These are phyloP conservation scores for Boloria selene DNA, from an alignment of 2,888 invertebrate genomes.

Conservation along the genomic window DNA sequence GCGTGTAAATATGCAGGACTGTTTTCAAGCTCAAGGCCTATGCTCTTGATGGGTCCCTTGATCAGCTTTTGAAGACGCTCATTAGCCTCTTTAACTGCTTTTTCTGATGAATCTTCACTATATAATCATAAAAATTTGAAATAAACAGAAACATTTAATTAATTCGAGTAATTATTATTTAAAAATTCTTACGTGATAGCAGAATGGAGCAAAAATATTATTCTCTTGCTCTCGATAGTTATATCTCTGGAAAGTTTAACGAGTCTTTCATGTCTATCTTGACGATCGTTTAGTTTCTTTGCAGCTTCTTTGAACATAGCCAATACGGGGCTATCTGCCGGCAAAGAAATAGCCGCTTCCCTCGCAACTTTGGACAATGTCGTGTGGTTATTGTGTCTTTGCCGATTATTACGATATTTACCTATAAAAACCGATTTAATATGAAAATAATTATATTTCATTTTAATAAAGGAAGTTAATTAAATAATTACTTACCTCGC, in stretches of 20 bases:
- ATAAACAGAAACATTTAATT: conserved; percentile 7
- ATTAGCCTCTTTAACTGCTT: conserved; percentile 78
- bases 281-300: conserved; percentile 86
- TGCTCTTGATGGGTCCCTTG: conserved; percentile 73
- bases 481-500: conserved; percentile 47
- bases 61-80: conserved; percentile 85
- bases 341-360: conserved; percentile 56
- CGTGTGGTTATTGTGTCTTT: conserved; percentile 51
- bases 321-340: conserved; percentile 77
- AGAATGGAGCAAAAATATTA: conserved; percentile 93
- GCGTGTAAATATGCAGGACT: conserved; percentile 84
- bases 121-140: not conserved
- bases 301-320: conserved; percentile 85
- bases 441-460: not conserved
- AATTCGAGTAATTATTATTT: not conserved
- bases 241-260: conserved; percentile 92
- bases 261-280: conserved; percentile 92
- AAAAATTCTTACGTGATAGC: conserved; percentile 74
- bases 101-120: conserved; percentile 63
- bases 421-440: conserved; percentile 43
- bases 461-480: not conserved
- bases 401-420: conserved; percentile 50
- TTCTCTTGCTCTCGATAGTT: conserved; percentile 94
- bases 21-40: conserved; percentile 88
- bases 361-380: conserved; percentile 59